Evolutionary conservation across 1,140 invertebrate genomes (phyloP).

Genomic region (Thaumetopoea pityocampa): DNA sequence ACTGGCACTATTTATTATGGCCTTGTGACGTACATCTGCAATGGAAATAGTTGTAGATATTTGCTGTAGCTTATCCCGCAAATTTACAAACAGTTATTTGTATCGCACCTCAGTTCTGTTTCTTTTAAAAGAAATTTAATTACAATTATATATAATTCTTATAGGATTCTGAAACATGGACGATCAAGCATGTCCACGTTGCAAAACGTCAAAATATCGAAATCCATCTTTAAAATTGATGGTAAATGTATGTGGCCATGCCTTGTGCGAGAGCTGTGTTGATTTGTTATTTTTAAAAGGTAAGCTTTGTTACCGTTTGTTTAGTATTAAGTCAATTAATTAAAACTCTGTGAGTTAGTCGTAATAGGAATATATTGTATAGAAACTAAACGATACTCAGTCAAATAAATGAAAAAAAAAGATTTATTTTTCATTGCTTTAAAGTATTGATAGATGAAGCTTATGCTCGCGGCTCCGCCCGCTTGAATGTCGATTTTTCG

Average conservation of each 20-base stretch:
- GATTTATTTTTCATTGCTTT: neutral
- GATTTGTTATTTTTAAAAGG: conserved; percentile 96
- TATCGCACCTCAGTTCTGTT: no score
- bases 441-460: neutral
- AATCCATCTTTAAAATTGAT: conserved; percentile 97
- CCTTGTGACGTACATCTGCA: no score
- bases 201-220: conserved; percentile 98
- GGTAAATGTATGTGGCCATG: conserved; percentile 99
- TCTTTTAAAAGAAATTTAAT: neutral
- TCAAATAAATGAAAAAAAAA: neutral
- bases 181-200: conserved; percentile 95
- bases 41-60: no score
- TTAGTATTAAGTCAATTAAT: no score
- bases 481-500: no score
- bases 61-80: no score
- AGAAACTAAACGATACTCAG: conserved; percentile 1
- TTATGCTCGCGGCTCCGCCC: no score
- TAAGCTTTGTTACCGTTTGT: conserved; percentile 70
- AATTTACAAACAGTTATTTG: no score
- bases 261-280: conserved; percentile 97
- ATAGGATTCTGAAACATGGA: conserved; percentile 83
- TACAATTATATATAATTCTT: no score
- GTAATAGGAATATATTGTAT: no score
- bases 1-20: no score
- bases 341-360: no score